Base-by-base conservation (phyloP, 2,888 invertebrate species). In the Oxytorus armatus region DNA sequence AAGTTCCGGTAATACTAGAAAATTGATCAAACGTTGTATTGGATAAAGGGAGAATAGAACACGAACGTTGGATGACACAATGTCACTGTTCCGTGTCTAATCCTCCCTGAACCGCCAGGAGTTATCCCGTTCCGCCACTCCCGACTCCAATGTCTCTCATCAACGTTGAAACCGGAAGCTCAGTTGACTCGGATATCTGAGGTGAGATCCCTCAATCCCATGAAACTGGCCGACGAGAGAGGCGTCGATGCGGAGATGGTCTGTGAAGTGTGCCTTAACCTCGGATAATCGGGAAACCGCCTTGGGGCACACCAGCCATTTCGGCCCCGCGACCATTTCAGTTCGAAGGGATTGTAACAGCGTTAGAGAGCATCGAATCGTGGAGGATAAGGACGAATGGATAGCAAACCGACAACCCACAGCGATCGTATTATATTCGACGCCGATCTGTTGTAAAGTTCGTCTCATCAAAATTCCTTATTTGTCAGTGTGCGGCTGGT, bases 101-200 rank as follows among this genome's bases (percentile, higher is more conserved):
- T 5, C 5, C 29, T 29, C 29, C 5, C 29, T 29, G 29, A 5
- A 29, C 5, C 29, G 5, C 29, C 29, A 2, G 29, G 25, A 42
- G 16, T 14, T 42, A 14, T 63, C 57, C 44, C 23, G 21, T 39
- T 51, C 39, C 11, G 51, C 59, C 65, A 51, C 55, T 74, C 65
- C 36, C 42, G 57, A 49, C 36, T 29, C 25, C 76, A 44, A 73
- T 73, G 66, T 76, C 36, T 80, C 72, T 66, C 76, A 42, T 80
- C 79, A 73, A 36, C 36, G 23, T 61, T 44, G 61, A 77, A 82
- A 80, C 77, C 75, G 79, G 83, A 81, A 83, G 72, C 82, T 76
- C 76, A 53, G 68, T 77, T 68, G 59, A 49, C 61, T 76, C 76
- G 66, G 68, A 51, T 80, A 66, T 72, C 72, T 53, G 57, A 61